phyloP scores from a whole-genome alignment of 2,113 vertebrate species.

The Verasper variegatus region DNA sequence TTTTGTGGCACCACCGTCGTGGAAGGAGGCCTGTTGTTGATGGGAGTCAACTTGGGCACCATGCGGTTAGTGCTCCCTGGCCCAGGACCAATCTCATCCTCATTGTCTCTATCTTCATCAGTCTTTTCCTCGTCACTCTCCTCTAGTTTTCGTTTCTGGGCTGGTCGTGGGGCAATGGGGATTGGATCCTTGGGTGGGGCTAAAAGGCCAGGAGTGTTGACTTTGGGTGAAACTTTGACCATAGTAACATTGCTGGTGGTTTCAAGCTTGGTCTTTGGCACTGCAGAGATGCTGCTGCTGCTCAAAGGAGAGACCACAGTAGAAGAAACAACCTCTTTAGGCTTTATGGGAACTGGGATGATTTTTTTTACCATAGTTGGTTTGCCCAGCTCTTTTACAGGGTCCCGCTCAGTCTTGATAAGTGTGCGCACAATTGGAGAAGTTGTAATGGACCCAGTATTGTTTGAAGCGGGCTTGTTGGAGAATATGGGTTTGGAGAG shows the following conservation, averaged over 20 bases:
- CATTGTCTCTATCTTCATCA: slow-evolving; percentile 74
- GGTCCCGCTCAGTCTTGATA: slow-evolving; percentile 73
- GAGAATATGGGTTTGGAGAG: slow-evolving; percentile 82
- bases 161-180: slow-evolving; percentile 64
- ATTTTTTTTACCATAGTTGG: slow-evolving; percentile 62
- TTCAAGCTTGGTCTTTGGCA: slow-evolving; percentile 81
- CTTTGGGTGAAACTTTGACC: slow-evolving; percentile 80
- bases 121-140: slow-evolving; percentile 78
- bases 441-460: slow-evolving; percentile 65
- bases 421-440: slow-evolving; percentile 73
- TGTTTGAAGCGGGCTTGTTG: slow-evolving; percentile 71
- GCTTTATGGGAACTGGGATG: slow-evolving; percentile 72
- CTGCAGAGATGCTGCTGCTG: slow-evolving; percentile 61
- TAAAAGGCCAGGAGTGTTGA: slow-evolving; percentile 55
- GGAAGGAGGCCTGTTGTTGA: slow-evolving; percentile 73
- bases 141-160: slow-evolving; percentile 67
- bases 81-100: slow-evolving; percentile 46
- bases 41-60: slow-evolving; percentile 79
- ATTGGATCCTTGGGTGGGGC: slow-evolving; percentile 70
- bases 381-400: slow-evolving; percentile 71
- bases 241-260: slow-evolving; percentile 73
- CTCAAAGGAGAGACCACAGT: slow-evolving; percentile 54
- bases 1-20: slow-evolving; percentile 70
- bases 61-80: slow-evolving; percentile 75
- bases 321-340: slow-evolving; percentile 72